Conservation (phyloP, 2,113 vertebrate genomes). For the Cyanoderma ruficeps region DNA sequence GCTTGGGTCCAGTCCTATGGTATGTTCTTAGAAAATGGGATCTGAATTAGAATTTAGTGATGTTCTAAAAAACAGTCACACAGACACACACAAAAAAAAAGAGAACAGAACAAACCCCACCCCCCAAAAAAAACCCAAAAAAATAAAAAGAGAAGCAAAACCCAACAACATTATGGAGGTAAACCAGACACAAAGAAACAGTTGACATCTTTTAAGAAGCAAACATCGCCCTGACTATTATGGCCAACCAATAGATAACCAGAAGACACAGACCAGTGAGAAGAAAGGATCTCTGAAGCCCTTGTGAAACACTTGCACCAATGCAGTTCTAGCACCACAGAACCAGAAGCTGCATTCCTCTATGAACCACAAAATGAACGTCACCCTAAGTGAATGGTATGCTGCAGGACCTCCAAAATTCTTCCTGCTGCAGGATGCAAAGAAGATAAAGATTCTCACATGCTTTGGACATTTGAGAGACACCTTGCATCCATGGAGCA, state of each 20-base stretch:
- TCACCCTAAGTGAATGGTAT: background rate
- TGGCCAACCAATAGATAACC: fast-evolving
- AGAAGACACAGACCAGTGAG: background rate
- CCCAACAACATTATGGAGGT: background rate
- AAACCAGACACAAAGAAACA: background rate
- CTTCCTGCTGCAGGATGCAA: background rate
- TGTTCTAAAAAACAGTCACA: background rate
- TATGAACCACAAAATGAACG: fast-evolving
- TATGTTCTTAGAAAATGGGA: background rate
- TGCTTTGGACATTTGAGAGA: background rate
- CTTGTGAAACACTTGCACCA: background rate
- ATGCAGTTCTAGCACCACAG: background rate
- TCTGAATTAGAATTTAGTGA: fast-evolving
- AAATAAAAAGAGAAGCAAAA: background rate
- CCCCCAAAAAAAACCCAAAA: background rate
- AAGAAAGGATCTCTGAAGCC: background rate
- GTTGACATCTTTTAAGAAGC: background rate
- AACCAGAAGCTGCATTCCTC: background rate
- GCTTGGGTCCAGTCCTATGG: background rate
- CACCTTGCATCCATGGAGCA: fast-evolving
- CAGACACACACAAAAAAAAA: background rate
- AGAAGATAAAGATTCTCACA: background rate
- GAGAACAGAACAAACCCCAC: too few relatives aligned
- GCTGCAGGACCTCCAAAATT: background rate
- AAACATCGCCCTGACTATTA: background rate